These are phyloP conservation scores for Toxotes chatareus DNA, from an alignment of 2,113 vertebrate genomes.

Conservation along the genomic window DNA sequence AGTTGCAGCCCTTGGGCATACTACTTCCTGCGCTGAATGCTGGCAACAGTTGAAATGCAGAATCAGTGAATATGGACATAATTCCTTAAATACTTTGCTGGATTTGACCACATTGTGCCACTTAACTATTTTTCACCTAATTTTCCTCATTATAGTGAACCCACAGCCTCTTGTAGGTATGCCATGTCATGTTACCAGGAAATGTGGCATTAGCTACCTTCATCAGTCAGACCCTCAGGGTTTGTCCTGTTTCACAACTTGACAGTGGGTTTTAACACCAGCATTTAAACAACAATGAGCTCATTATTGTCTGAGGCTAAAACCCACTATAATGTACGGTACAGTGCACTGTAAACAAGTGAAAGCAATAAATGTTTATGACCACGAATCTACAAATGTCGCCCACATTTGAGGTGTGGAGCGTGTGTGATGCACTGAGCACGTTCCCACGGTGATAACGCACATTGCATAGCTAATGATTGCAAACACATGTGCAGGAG, in stretches of 20 bases:
- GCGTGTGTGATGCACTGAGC: constrained; percentile 23
- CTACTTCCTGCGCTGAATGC: background rate
- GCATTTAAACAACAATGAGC: constrained; percentile 6
- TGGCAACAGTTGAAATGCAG: background rate
- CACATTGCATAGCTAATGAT: constrained; percentile 19
- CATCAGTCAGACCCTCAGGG: background rate
- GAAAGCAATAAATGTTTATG: background rate
- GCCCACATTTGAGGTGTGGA: constrained; percentile 8
- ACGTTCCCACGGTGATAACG: constrained; percentile 30
- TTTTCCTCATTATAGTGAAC: background rate
- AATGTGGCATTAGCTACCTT: background rate
- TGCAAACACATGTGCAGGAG: constrained; percentile 64
- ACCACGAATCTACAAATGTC: background rate
- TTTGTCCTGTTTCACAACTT: constrained; percentile 5
- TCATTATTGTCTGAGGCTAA: constrained; percentile 9
- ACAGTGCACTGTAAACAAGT: background rate
- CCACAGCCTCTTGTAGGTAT: background rate
- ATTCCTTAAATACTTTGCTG: background rate
- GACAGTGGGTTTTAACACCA: background rate
- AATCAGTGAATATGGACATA: background rate
- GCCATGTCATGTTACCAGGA: background rate
- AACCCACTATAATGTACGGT: background rate
- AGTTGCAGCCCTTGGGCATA: background rate
- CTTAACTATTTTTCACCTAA: background rate
- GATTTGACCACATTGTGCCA: background rate